Evolutionary conservation across 2,113 vertebrate species (phyloP).

Genomic region (Podarcis raffonei): DNA sequence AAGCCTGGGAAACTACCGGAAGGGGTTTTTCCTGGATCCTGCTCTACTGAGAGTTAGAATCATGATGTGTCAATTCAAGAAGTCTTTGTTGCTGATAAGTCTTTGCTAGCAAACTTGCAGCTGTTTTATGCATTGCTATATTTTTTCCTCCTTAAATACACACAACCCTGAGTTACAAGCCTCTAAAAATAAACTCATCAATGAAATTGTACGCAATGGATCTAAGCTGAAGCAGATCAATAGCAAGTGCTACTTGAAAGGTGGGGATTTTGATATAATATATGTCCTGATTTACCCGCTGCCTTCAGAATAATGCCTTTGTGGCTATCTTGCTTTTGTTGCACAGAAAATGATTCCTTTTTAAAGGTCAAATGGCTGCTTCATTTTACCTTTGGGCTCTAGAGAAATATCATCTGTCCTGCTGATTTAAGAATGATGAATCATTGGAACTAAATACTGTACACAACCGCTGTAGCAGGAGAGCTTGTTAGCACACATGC

Average conservation of each 20-base stretch:
- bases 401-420: constrained; percentile 7
- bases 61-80: not conserved
- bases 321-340: constrained; percentile 7
- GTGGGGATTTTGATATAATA: constrained; percentile 32
- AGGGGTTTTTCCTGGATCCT: not conserved
- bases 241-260: not conserved
- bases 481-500: not conserved
- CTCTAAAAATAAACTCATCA: not conserved
- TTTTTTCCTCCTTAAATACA: not conserved
- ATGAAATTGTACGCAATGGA: constrained; percentile 1
- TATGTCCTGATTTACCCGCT: not conserved
- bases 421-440: not conserved
- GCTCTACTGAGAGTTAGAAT: not conserved
- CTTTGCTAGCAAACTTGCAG: constrained; percentile 14
- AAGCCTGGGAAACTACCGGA: not conserved
- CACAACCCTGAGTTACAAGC: not conserved
- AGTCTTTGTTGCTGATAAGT: not conserved
- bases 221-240: constrained; percentile 9
- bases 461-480: not conserved
- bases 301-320: constrained; percentile 23
- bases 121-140: not conserved
- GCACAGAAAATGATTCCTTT: constrained; percentile 21
- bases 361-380: constrained; percentile 21
- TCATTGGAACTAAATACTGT: not conserved
- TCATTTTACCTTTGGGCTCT: not conserved